Evolutionary conservation across 2,797 vertebrate species (phyloP), one percentile per base, ranked within the genome.

Genomic region (Sebastes nivosus): DNA sequence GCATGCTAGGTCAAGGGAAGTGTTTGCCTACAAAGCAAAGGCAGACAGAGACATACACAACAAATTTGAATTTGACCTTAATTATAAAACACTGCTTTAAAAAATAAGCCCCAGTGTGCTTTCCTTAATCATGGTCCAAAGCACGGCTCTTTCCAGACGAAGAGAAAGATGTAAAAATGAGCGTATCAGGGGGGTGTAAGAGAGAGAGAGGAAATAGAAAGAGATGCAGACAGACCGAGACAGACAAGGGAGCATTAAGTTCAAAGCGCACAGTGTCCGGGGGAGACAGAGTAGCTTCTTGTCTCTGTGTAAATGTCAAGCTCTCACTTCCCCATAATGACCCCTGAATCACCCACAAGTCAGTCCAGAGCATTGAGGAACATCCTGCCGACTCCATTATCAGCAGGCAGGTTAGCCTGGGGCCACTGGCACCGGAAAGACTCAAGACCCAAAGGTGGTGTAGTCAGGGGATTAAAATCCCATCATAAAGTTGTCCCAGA

Each of bases 301-400:
- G 74, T 84, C 75, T 76, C 78, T 87, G 78, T 72, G 81, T 82
- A 91, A 91, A 91, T 91, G 87, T 90, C 88, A 92, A 77, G 58
- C 83, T 87, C 80, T 80, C 81, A 84, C 88, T 86, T 85, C 65
- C 78, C 66, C 69, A 38, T 84, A 84, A 87, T 88, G 86, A 89
- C 88, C 88, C 73, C 80, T 85, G 87, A 92, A 88, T 90, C 85
- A 91, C 81, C 75, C 74, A 80, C 72, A 82, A 85, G 85, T 79
- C 85, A 72, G 79, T 60, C 32, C 60, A 29, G 76, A 79, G 69
- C 72, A 82, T 55, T 55, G 72, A 86, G 67, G 79, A 78, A 80
- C 80, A 84, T 60, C 38, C 42, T 78, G 79, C 81, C 72, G 76
- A 88, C 84, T 91, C 80, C 61, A 84, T 90, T 84, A 91, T 90